A percentile compares a stretch with the other conserved stretches of the same genome.
phyloP scores from a whole-genome alignment of 37 sponge, comb jelly and placozoan genomes.

The Cladorhizidae sp. region DNA sequence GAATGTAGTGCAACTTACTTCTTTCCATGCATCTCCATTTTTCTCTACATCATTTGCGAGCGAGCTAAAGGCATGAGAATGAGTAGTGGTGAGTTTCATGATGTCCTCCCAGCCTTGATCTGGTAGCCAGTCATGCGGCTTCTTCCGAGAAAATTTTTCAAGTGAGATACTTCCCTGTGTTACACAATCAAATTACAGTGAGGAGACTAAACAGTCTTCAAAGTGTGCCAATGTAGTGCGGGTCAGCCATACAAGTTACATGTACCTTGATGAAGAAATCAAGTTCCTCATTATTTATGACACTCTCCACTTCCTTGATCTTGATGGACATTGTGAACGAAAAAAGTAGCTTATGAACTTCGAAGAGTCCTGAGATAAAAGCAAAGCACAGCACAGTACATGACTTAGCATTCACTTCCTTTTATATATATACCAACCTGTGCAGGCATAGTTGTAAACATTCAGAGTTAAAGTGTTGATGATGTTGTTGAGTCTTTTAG shows the following conservation, averaged over 20 bases:
- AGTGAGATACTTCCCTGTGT: constrained; percentile 89
- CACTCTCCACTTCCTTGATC: constrained; percentile 88
- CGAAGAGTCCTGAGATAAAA: constrained; percentile 84
- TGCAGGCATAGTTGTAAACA: constrained; percentile 99
- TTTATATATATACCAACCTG: constrained; percentile 62
- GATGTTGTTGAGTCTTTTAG: constrained; percentile 93
- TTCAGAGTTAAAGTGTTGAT: constrained; percentile 94
- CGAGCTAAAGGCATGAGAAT: constrained; percentile 80
- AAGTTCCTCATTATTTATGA: constrained; percentile 85
- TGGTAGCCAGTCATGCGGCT: constrained; percentile 96
- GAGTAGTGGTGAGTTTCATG: constrained; percentile 72
- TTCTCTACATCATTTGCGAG: constrained; percentile 92
- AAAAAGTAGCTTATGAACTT: constrained; percentile 97
- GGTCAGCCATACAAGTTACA: neutral
- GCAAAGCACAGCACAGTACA: neutral
- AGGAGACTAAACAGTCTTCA: neutral
- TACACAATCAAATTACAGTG: neutral
- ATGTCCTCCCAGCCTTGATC: constrained; percentile 99
- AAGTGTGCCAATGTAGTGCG: neutral
- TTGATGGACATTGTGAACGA: constrained; percentile 98
- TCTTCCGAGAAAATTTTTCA: constrained; percentile 87
- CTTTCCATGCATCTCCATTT: constrained; percentile 84
- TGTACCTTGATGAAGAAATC: constrained; percentile 96
- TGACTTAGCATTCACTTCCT: no score
- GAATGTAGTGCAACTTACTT: constrained; percentile 33